These are phyloP conservation scores for Eupithecia abbreviata DNA, from an alignment of 2,888 invertebrate species.

Conservation along the genomic window DNA sequence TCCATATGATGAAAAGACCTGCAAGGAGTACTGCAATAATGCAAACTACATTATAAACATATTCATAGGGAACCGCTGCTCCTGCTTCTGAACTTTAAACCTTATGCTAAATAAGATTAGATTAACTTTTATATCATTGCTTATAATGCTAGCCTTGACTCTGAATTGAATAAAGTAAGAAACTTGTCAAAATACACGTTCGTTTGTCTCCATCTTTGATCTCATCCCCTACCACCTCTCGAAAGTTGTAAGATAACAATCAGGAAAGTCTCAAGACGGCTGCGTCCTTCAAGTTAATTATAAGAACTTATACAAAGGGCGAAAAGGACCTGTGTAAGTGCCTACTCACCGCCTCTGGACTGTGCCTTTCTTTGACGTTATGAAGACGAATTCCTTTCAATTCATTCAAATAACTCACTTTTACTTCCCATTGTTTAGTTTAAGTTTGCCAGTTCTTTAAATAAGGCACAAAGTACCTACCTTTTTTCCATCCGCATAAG, in stretches of 20 bases:
- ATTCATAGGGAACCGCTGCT: slow-evolving; percentile 35
- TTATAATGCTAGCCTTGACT: background rate
- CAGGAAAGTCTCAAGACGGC: slow-evolving; percentile 52
- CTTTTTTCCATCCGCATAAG: slow-evolving; percentile 18
- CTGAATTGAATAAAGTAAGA: slow-evolving; percentile 3
- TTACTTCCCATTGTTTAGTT: slow-evolving; percentile 51
- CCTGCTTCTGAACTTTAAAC: slow-evolving; percentile 8
- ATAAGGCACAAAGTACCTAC: slow-evolving; percentile 15
- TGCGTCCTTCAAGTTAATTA: slow-evolving; percentile 61
- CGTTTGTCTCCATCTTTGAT: slow-evolving; percentile 53
- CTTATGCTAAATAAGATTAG: background rate
- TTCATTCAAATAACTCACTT: slow-evolving; percentile 49
- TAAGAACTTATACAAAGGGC: slow-evolving; percentile 59
- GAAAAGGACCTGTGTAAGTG: slow-evolving; percentile 50
- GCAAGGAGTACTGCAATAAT: slow-evolving; percentile 33
- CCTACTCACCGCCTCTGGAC: slow-evolving; percentile 54
- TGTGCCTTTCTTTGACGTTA: slow-evolving; percentile 51
- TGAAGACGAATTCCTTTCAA: slow-evolving; percentile 51
- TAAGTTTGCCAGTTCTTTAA: slow-evolving; percentile 42
- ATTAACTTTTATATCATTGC: background rate
- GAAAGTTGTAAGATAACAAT: slow-evolving; percentile 59
- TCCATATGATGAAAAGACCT: slow-evolving; percentile 26
- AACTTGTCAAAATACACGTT: slow-evolving; percentile 36
- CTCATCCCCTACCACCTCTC: slow-evolving; percentile 52
- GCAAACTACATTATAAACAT: slow-evolving; percentile 35